phyloP scores from a whole-genome alignment of 2,113 vertebrate genomes.

The Xyliphius kryptos region DNA sequence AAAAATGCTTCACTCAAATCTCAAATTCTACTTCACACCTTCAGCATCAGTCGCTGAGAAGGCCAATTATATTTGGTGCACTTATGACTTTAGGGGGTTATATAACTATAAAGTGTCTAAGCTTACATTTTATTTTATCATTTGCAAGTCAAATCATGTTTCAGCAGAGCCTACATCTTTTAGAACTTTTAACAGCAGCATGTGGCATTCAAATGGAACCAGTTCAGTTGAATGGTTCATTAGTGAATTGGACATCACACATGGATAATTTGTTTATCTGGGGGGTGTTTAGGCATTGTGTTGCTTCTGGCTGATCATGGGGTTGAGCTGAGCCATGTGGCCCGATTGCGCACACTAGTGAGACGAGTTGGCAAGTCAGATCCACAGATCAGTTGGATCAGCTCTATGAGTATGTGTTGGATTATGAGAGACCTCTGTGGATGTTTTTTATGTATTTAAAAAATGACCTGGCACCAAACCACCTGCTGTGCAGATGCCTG shows the following conservation, averaged over 20 bases:
- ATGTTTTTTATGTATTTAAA: not conserved
- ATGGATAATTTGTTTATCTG: not conserved
- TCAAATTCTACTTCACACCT: too few relatives aligned
- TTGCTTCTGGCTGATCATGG: not conserved
- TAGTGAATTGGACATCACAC: not conserved
- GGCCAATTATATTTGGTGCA: too few relatives aligned
- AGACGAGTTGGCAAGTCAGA: slow-evolving; percentile 7
- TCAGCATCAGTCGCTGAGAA: too few relatives aligned
- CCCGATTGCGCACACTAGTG: slow-evolving; percentile 10
- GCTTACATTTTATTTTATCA: too few relatives aligned
- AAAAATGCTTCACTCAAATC: too few relatives aligned
- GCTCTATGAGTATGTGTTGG: slow-evolving; percentile 48
- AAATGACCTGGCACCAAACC: slow-evolving; percentile 25
- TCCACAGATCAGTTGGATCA: slow-evolving; percentile 55
- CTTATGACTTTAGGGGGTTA: too few relatives aligned
- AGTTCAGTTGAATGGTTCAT: not conserved
- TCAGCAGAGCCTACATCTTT: too few relatives aligned
- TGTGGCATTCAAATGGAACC: too few relatives aligned
- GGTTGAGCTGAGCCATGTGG: not conserved
- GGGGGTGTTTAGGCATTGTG: not conserved
- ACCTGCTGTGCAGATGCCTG: slow-evolving; percentile 31
- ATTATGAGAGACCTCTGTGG: slow-evolving; percentile 15
- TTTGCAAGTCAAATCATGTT: too few relatives aligned
- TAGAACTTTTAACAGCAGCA: too few relatives aligned
- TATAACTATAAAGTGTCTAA: too few relatives aligned